Conservation (phyloP, 2,888 invertebrate genomes). For the Xylota sylvarum region DNA sequence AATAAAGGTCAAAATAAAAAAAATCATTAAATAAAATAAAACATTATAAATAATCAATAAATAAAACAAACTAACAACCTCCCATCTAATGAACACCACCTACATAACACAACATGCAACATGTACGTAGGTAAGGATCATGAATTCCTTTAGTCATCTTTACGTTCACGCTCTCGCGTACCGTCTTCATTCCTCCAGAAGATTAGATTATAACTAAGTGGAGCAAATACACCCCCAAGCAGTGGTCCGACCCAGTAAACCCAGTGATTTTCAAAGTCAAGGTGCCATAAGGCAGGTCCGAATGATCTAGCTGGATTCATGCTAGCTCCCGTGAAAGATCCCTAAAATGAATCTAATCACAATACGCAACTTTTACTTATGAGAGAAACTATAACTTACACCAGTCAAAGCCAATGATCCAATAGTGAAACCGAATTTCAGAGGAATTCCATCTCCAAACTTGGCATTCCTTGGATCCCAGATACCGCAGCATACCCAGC, state of each 20-base stretch:
- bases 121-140: too few species aligned
- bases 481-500: slow-evolving; percentile 89
- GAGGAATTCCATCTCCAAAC: slow-evolving; percentile 88
- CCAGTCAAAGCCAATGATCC: slow-evolving; percentile 88
- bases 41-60: too few species aligned
- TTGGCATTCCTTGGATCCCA: slow-evolving; percentile 90
- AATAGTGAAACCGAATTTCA: slow-evolving; percentile 90
- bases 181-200: too few species aligned
- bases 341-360: slow-evolving; percentile 85
- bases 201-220: slow-evolving; percentile 84
- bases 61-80: too few species aligned
- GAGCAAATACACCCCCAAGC: slow-evolving; percentile 83
- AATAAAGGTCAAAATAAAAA: too few species aligned
- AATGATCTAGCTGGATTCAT: slow-evolving; percentile 91
- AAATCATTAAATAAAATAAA: too few species aligned
- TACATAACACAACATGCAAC: too few species aligned
- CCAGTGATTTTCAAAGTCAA: slow-evolving; percentile 89
- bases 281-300: slow-evolving; percentile 90
- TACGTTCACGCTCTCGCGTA: too few species aligned
- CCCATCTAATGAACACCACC: too few species aligned
- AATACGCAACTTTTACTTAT: not conserved
- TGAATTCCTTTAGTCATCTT: too few species aligned
- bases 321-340: slow-evolving; percentile 89
- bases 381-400: slow-evolving; percentile 84
- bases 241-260: slow-evolving; percentile 90